Base-by-base conservation (phyloP, 37 sponge, comb jelly and placozoan species). In the Tethya wilhelma region DNA sequence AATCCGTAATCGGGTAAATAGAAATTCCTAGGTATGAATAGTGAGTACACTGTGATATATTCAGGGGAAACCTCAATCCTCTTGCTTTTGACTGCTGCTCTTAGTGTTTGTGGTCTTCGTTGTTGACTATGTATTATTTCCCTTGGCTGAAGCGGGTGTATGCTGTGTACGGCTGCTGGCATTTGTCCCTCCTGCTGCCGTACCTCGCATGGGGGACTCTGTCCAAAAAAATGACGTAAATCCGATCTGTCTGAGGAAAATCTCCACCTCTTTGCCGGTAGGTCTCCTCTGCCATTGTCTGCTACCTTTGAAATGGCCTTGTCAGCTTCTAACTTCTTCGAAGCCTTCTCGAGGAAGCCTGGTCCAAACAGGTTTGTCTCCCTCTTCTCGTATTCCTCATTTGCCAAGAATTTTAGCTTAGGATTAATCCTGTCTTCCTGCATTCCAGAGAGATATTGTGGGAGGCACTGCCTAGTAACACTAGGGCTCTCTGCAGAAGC, bases 151-250 rank as follows among this genome's bases (percentile, higher is more conserved):
- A n/a, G n/a, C n/a, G n/a, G n/a, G n/a, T n/a, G n/a, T n/a, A n/a
- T n/a, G n/a, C n/a, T n/a, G n/a, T 49, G 53, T 14, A 49, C 14
- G 53, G 53, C 14, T 64, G 11, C 20, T 20, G 67, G 78, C 49
- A 45, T n/a, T 34, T 9, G 14, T 49, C 11, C 25, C 46, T 49
- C 80, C 67, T 44, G 69, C 69, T 49, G 38, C 80, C 80, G 32
- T 46, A 31, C 80, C 33, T 17, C 23, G 80, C 56, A 14, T 69
- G 33, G 26, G 80, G 69, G 58, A 69, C 80, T 28, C 41, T 67
- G 38, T 36, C 4, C 39, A n/a, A 79, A 79, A 79, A 79, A 79
- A 79, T 25, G 11, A 26, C 80, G 40, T 30, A 77, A 57, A 37
- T 77, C 66, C 8, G 38, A 39, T n/a, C 25, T 29, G 44, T 5